Evolutionary conservation across 2,797 vertebrate species (phyloP), one percentile per base, ranked within the genome.

Genomic region (Gadopsis marmoratus): DNA sequence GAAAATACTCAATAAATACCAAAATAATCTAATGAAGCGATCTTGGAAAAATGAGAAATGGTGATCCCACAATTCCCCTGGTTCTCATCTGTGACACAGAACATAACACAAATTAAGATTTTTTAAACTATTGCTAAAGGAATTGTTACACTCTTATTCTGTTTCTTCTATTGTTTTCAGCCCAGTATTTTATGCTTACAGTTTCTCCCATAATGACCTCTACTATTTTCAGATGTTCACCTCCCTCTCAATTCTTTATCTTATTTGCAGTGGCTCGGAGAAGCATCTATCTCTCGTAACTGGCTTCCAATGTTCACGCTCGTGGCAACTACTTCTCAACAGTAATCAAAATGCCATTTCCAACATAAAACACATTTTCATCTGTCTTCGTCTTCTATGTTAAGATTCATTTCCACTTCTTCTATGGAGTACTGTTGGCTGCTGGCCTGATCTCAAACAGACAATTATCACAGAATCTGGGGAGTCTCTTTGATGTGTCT

Each of bases 361-460:
- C 4, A 26, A 51, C 45, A 55, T 56, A 71, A 35, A 53, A 43
- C 35, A 54, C 11, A 43, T 73, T 69, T 55, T 59, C 51, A 68
- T 66, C 64, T 26, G 26, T 26, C 26, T 26, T 78, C 7, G 2
- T 26, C 67, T 23, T 54, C 45, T 26, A 33, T 41, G 61, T 59
- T 63, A 31, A 47, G 50, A 79, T 74, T 64, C 16, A 78, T 69
- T 67, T 66, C 58, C 29, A 37, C 67, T 74, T 63, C 54, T 8
- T 54, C 60, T 17, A 11, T 63, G 33, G 58, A 70, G 62, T 14
- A 41, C 55, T 65, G 45, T 56, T 64, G 63, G 66, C 70, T 68
- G 59, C 85, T 58, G 61, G 63, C 63, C 58, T 47, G 77, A 68
- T 78, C 75, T 67, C 86, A 84, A 88, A 88, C 72, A 76, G 71